These are phyloP conservation scores for Strigamia crassipes DNA, from an alignment of 2,888 invertebrate species.

Conservation along the genomic window DNA sequence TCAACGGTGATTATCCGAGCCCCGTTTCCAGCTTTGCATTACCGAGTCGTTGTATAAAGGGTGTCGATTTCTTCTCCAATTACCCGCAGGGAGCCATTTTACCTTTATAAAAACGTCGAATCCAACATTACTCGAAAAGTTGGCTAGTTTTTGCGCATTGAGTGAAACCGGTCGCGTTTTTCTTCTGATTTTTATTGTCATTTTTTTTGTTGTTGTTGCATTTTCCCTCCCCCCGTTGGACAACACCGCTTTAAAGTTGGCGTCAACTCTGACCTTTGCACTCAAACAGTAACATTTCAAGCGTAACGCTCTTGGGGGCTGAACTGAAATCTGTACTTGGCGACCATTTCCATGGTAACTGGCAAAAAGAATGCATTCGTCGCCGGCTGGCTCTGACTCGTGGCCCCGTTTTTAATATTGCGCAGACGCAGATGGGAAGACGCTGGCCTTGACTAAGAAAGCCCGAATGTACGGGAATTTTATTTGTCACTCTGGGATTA, in stretches of 20 bases:
- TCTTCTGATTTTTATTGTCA: neutral
- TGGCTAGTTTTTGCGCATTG: neutral
- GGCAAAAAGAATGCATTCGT: conserved; percentile 4
- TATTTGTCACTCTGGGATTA: conserved; percentile 16
- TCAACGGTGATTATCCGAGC: conserved; percentile 15
- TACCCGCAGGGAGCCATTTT: conserved; percentile 11
- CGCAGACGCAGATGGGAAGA: conserved; percentile 1
- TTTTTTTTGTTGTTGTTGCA: neutral
- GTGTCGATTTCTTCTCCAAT: conserved; percentile 16
- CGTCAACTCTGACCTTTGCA: neutral
- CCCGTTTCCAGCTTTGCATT: conserved; percentile 2
- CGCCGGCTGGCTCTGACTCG: conserved; percentile 10
- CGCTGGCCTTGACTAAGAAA: conserved; percentile 8
- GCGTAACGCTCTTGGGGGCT: neutral
- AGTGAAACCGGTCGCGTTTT: neutral
- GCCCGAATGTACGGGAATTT: neutral
- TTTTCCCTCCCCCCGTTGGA: neutral
- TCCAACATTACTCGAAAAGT: neutral
- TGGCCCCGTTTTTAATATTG: conserved; percentile 2
- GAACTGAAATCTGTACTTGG: neutral
- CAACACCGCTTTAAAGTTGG: neutral
- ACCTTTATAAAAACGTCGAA: neutral
- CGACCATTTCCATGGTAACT: neutral
- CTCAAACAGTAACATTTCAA: neutral
- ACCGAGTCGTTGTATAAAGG: neutral